Conservation (phyloP, 2,888 invertebrate genomes). For the Proisotoma minuta region DNA sequence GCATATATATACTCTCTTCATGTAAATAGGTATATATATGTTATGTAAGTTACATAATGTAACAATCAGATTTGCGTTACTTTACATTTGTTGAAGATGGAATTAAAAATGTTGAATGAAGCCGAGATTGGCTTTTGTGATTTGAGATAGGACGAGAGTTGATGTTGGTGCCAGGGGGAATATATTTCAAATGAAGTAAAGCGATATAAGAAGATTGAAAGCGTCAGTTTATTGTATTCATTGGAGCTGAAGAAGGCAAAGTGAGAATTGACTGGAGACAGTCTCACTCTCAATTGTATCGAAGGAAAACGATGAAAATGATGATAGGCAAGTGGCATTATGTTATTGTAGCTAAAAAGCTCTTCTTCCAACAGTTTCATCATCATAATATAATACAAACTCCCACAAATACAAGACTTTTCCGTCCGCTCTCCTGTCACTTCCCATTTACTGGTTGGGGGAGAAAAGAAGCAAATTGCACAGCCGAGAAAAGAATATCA, state of each 20-base stretch:
- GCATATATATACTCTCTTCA: no score
- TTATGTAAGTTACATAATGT: no score
- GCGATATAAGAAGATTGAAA: slow-evolving; percentile 19
- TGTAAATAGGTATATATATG: no score
- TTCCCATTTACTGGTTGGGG: slow-evolving; percentile 9
- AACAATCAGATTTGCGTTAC: no score
- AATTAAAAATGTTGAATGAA: background rate
- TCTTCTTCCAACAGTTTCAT: background rate
- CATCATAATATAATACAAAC: slow-evolving; percentile 14
- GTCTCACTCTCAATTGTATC: slow-evolving; percentile 23
- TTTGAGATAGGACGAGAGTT: background rate
- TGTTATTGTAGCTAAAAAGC: slow-evolving; percentile 4
- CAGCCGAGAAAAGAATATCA: slow-evolving; percentile 30
- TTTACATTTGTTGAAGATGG: background rate
- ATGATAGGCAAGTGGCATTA: slow-evolving; percentile 14
- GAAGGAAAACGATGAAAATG: slow-evolving; percentile 17
- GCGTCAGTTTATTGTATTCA: slow-evolving; percentile 21
- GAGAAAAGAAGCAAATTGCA: slow-evolving; percentile 26
- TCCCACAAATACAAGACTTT: slow-evolving; percentile 13
- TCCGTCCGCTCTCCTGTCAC: slow-evolving; percentile 6
- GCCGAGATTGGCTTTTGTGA: background rate
- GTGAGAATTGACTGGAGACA: slow-evolving; percentile 21
- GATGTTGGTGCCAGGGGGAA: slow-evolving; percentile 11
- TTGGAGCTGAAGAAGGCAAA: slow-evolving; percentile 9
- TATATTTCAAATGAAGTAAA: slow-evolving; percentile 19